Base-by-base conservation (phyloP, 1,140 invertebrate genomes). In the Venustaconcha ellipsiformis region DNA sequence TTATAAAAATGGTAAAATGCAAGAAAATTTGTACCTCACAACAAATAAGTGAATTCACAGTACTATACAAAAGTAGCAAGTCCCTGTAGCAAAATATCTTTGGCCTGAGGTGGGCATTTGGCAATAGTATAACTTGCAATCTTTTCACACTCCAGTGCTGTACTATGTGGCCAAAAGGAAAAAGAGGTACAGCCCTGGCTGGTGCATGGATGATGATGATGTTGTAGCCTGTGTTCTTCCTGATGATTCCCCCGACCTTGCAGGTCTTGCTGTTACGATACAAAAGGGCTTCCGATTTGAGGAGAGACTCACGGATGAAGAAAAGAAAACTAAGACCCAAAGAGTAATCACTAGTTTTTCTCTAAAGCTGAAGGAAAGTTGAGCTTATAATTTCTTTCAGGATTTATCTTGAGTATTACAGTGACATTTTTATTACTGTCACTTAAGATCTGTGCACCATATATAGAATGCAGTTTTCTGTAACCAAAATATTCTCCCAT, bases 151-250 rank as follows among this genome's bases (percentile, higher is more conserved):
- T 80, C 20, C 78, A 84, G 83, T 84, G 60, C 62, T 84, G 70
- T 65, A 74, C 26, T 84, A 84, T 68, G 76, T 84, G 18, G 72
- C 74, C 55, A 76, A 79, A n/a, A 75, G 82, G 63, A 84, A 84
- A 71, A 74, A 65, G 58, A 75, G 82, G 12, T 67, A 68, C 1
- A 80, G 80, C 59, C 72, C 78, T 17, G 82, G 82, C 20, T 84
- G 83, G 83, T 70, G 59, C 14, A 80, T 84, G 80, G 76, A 76
- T 11, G 82, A 82, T 5, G 82, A 83, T 63, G 83, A 84, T 77
- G 64, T 84, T 23, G 78, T 81, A 15, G 78, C 82, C 14, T 81
- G 82, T 74, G 68, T 83, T 48, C 64, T 80, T n/a, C 79, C 82
- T 3, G 82, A 83, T n/a, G 78, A 80, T 23, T 76, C 69, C 11